Base-by-base conservation (phyloP, 2,888 invertebrate genomes). In the Drosophila rubida region DNA sequence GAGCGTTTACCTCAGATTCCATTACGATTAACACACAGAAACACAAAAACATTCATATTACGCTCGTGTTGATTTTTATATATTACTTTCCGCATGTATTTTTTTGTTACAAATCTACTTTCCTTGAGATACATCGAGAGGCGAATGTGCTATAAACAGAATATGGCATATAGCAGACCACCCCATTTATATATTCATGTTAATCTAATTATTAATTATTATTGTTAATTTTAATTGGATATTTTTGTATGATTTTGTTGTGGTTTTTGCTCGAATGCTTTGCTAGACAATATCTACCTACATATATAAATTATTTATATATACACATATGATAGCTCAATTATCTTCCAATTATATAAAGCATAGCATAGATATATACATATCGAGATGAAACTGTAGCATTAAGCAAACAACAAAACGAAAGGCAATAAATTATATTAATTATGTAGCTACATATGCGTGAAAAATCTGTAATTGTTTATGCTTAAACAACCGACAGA, bases 1-100 rank as follows among this genome's bases (percentile, higher is more conserved):
- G 65, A 63, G 78, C 75, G 61, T 69, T 75, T 75, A 75, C 72
- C 81, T 73, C 68, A 64, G 32, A 87, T 87, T 87, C 89, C 87
- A 87, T 87, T 82, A 78, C 66, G 59, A 68, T 75, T 65, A 75
- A 32, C 59, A 46, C 54, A 61, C 49, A 60, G 0, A 61, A 44
- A 59, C 25, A 51, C 59, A 32, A 23, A 30, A 64, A 72, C 68
- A 78, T 78, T 80, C 66, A 74, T 70, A 66, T 69, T 72, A 73
- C 67, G 68, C 70, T 83, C 75, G 86, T 88, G 79, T 89, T 87
- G 90, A 87, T 88, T 82, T 85, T 80, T 84, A 67, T 66, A 88
- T 87, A 84, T 80, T 89, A 75, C 89, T 86, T 88, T 89, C 83
- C 74, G 73, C 78, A 76, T 88, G 80, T 81, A 84, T 87, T 84